Conservation (phyloP, 2,113 vertebrate species). For the Anhinga anhinga region DNA sequence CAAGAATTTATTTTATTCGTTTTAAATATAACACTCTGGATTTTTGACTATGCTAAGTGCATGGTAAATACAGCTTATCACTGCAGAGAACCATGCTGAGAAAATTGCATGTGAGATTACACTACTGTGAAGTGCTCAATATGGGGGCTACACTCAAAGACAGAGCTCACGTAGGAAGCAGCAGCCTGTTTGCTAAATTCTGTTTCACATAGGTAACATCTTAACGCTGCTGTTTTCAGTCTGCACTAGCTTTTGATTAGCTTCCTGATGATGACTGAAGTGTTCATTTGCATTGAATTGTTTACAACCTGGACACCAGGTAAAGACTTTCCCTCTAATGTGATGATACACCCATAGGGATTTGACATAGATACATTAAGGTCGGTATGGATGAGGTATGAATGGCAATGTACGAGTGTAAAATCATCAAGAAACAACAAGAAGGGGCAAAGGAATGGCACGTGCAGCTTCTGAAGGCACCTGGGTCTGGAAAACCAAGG, state of each 20-base stretch:
- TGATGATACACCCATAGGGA: not conserved
- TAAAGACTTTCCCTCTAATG: not conserved
- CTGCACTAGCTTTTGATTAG: not conserved
- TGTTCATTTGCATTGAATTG: not conserved
- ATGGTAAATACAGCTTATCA: constrained; percentile 8
- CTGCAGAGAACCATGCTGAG: not conserved
- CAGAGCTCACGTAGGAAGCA: not conserved
- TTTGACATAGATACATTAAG: not conserved
- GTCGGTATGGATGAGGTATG: not conserved
- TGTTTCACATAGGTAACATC: not conserved
- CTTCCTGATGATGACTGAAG: not conserved
- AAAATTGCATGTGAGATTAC: not conserved
- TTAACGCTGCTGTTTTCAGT: not conserved
- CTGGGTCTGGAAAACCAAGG: not conserved
- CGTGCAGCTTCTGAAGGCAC: not conserved
- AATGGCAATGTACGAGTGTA: not conserved
- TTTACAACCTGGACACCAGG: not conserved
- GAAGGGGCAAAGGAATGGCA: not conserved
- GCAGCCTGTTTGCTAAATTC: not conserved
- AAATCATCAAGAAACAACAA: not conserved
- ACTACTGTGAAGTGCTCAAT: not conserved
- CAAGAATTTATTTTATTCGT: not conserved
- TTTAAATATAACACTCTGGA: not conserved
- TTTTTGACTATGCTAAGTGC: not conserved
- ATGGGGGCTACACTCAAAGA: not conserved